phyloP scores from a whole-genome alignment of 1,140 invertebrate genomes.

The Leguminivora glycinivorella region DNA sequence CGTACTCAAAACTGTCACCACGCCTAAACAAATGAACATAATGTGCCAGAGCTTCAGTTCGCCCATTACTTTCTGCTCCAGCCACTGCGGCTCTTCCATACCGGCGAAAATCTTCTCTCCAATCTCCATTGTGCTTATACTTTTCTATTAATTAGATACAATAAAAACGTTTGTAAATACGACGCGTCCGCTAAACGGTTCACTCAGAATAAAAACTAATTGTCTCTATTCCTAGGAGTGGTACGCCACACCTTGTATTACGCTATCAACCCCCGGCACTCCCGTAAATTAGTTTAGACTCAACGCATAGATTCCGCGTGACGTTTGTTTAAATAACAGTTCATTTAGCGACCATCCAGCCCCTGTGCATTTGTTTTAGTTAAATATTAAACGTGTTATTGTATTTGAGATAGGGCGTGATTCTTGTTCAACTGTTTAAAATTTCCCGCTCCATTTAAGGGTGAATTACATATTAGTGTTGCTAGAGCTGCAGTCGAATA shows the following conservation, averaged over 20 bases:
- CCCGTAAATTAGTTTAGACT: conserved; percentile 43
- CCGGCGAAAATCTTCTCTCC: conserved; percentile 53
- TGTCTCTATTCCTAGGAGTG: conserved; percentile 69
- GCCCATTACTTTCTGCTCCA: conserved; percentile 79
- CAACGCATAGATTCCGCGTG: background rate
- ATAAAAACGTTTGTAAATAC: conserved; percentile 34
- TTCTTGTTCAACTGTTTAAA: conserved; percentile 4
- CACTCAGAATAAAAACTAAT: conserved; percentile 63
- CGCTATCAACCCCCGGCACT: conserved; percentile 60
- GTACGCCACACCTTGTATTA: conserved; percentile 68
- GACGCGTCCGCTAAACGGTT: conserved; percentile 46
- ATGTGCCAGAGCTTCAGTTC: conserved; percentile 83
- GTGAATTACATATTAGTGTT: conserved; percentile 6
- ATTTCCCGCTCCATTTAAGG: background rate
- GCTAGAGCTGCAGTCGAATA: background rate
- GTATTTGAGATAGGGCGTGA: conserved; percentile 7
- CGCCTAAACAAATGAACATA: conserved; percentile 81
- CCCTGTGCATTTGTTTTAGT: conserved; percentile 15
- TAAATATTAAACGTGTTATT: background rate
- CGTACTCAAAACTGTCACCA: conserved; percentile 79
- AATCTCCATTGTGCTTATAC: conserved; percentile 50
- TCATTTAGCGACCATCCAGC: background rate
- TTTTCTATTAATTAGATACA: conserved; percentile 31
- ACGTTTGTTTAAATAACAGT: conserved; percentile 18
- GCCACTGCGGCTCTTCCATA: conserved; percentile 80